phyloP scores from a whole-genome alignment of 1,140 invertebrate genomes.

The Sycobia sp. region DNA sequence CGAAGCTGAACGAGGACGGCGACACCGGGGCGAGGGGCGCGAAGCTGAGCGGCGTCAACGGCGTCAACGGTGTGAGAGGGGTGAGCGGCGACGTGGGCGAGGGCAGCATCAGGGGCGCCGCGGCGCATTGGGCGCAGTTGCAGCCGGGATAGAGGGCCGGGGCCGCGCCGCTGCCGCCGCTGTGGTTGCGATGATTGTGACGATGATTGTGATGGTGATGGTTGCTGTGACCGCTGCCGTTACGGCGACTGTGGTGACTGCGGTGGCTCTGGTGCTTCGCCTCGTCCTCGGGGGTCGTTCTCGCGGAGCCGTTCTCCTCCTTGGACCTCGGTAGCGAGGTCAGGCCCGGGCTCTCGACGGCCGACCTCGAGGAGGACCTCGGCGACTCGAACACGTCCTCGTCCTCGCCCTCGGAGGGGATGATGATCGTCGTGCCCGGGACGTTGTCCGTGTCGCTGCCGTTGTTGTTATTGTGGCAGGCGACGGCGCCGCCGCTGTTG shows the following conservation, averaged over 20 bases:
- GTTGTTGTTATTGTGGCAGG: not conserved
- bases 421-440: slow-evolving; percentile 33
- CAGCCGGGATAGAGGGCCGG: slow-evolving; percentile 47
- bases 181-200: slow-evolving; percentile 36
- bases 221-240: slow-evolving; percentile 36
- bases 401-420: slow-evolving; percentile 53
- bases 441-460: slow-evolving; percentile 53
- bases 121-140: slow-evolving; percentile 50
- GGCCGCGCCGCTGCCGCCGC: slow-evolving; percentile 33
- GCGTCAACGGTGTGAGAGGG: slow-evolving; percentile 67
- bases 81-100: slow-evolving; percentile 65
- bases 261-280: slow-evolving; percentile 4
- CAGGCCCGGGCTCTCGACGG: slow-evolving; percentile 39
- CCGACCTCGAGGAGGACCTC: slow-evolving; percentile 48
- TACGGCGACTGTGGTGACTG: slow-evolving; percentile 19
- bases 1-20: slow-evolving; percentile 68
- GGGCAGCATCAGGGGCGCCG: slow-evolving; percentile 63
- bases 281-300: slow-evolving; percentile 16
- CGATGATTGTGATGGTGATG: slow-evolving; percentile 41
- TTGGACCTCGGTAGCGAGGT: slow-evolving; percentile 42
- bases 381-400: slow-evolving; percentile 55
- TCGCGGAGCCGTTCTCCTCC: slow-evolving; percentile 37
- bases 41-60: slow-evolving; percentile 65
- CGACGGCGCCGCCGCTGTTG: slow-evolving; percentile 2
- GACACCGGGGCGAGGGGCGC: slow-evolving; percentile 61